Base-by-base conservation (phyloP, 53 echinoderm and acorn worm genomes). In the Henricia sp. region DNA sequence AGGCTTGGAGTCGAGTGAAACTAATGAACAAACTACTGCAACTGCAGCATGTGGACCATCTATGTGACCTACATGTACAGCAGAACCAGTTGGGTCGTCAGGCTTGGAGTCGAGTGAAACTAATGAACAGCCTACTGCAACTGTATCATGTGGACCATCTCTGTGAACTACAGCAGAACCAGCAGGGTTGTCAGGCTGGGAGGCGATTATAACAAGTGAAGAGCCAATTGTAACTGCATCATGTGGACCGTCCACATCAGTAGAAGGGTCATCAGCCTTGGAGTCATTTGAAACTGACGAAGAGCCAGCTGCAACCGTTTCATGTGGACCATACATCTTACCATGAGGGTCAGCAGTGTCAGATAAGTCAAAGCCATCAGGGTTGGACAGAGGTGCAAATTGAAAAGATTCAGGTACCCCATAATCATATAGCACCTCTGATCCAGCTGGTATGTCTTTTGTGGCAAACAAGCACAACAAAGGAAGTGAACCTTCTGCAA, bases 381-480 rank as follows among this genome's bases (percentile, higher is more conserved):
- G n/a, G n/a, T n/a, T n/a, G n/a, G n/a, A n/a, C n/a, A 20, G 51
- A 51, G 20, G 17, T 51, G 51, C 16, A 20, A 51, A 51, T 51
- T 51, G 3, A 51, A 51, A 51, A 19, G 51, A 51, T 2, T 51
- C 51, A 3, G 51, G 51, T 20, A 51, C 17, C 3, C 51, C 51
- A 64, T 64, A 64, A 19, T 64, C 64, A 30, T 64, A 64, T 10
- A 64, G 64, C 11, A 64, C 11, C 35, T 64, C 35, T 2, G 3
- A 2, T 64, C 64, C 64, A 6, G 64, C 13, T 26, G 33, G 36
- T 25, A 64, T 64, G 35, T 64, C 1, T 33, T 33, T 11, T 34
- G 64, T 64, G 11, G 64, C 64, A 35, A 64, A 64, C 6, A 64
- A 36, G 64, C 64, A 64, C 35, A 64, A 27, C 64, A 64, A 27